Evolutionary conservation across 2,113 vertebrate species (phyloP).

Genomic region (Nothobranchius kuhntae): DNA sequence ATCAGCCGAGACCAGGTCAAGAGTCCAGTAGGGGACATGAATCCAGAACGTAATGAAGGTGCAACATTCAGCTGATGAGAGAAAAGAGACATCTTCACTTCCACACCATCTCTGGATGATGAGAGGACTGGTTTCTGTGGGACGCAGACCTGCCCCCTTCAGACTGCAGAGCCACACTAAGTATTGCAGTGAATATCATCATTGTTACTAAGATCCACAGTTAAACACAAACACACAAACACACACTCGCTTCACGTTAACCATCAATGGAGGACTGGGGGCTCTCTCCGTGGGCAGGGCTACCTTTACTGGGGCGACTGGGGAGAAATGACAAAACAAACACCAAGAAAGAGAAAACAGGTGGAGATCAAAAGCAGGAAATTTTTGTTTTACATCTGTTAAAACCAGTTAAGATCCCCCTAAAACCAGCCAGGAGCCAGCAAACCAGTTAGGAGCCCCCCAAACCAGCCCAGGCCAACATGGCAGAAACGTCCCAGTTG

Average conservation of each 20-base stretch:
- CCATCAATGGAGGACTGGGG: conserved; percentile 68
- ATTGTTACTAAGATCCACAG: conserved; percentile 31
- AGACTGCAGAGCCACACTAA: conserved; percentile 4
- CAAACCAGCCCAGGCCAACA: too few species aligned
- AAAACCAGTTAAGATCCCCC: background rate
- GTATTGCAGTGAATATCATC: conserved; percentile 41
- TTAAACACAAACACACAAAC: conserved; percentile 28
- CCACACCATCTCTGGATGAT: conserved; percentile 2
- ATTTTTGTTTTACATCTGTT: background rate
- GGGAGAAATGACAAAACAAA: conserved; percentile 18
- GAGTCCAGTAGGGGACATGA: too few species aligned
- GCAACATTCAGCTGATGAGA: background rate
- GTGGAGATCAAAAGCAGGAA: too few species aligned
- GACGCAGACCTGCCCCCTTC: background rate
- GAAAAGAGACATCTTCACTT: conserved; percentile 20
- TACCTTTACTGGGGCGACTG: conserved; percentile 67
- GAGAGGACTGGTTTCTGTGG: background rate
- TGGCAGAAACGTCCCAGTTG: too few species aligned
- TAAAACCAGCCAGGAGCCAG: background rate
- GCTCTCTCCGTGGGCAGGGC: conserved; percentile 71
- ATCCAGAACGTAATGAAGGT: too few species aligned
- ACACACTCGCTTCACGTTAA: conserved; percentile 30
- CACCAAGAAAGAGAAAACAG: conserved; percentile 16
- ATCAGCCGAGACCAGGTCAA: background rate
- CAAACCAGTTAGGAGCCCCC: too few species aligned